phyloP scores from a whole-genome alignment of 2,113 vertebrate genomes.

The Lycaon pictus region DNA sequence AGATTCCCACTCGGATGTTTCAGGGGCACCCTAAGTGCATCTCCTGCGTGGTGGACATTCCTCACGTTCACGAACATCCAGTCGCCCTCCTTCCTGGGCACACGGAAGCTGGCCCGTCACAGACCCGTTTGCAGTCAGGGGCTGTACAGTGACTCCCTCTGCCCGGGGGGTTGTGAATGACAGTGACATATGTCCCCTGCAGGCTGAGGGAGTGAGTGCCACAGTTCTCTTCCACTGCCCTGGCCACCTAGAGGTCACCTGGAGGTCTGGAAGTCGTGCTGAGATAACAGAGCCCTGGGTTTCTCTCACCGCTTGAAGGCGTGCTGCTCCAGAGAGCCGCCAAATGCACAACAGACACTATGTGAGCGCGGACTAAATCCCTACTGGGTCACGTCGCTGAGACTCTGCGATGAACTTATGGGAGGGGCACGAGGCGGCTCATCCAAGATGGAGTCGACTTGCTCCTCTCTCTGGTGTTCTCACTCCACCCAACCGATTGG shows the following conservation, averaged over 20 bases:
- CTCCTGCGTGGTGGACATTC: not conserved
- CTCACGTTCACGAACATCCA: not conserved
- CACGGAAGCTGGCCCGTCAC: not conserved
- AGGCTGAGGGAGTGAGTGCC: not conserved
- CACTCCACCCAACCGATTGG: not conserved
- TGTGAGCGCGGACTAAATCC: not conserved
- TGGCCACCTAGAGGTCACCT: not conserved
- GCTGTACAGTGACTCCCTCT: not conserved
- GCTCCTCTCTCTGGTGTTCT: not conserved
- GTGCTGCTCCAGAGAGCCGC: not conserved
- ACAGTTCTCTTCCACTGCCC: not conserved
- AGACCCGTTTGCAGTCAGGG: not conserved
- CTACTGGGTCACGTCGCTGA: not conserved
- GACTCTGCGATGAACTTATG: not conserved
- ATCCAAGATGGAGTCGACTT: not conserved
- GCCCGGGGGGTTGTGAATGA: not conserved
- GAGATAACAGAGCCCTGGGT: not conserved
- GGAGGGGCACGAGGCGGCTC: not conserved
- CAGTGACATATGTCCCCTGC: not conserved
- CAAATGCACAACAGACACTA: not conserved
- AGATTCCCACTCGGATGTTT: not conserved
- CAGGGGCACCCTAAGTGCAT: not conserved
- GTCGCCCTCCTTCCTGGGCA: not conserved
- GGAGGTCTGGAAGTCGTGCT: not conserved
- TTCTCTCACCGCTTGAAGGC: not conserved